Conservation (phyloP, 2,113 vertebrate genomes). For the Corythornis cristatus region DNA sequence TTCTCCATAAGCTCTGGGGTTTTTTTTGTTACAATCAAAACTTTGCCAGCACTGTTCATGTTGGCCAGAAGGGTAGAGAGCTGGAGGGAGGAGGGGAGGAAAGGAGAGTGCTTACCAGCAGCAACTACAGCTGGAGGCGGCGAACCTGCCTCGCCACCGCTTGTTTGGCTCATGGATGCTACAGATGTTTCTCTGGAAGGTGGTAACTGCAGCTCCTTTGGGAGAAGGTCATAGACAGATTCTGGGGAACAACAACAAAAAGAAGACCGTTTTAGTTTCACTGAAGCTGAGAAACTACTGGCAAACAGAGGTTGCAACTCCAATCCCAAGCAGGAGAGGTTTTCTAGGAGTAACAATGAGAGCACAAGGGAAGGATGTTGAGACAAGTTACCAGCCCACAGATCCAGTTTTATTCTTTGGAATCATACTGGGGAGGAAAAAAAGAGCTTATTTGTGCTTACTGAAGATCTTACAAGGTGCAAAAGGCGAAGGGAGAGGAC, state of each 20-base stretch:
- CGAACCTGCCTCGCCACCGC: conserved; percentile 92
- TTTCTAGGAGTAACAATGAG: not conserved
- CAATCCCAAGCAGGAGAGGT: not conserved
- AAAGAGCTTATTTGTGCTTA: not conserved
- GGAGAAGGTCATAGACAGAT: conserved; percentile 97
- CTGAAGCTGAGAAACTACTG: not conserved
- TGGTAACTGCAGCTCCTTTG: conserved; percentile 92
- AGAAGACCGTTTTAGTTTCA: too few species aligned
- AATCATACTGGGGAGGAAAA: not conserved
- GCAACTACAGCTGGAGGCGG: conserved; percentile 88
- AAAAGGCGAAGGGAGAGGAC: not conserved
- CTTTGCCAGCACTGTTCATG: conserved; percentile 85
- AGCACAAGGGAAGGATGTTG: not conserved
- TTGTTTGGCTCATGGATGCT: conserved; percentile 97
- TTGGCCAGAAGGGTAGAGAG: conserved; percentile 59
- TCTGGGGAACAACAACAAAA: conserved; percentile 71
- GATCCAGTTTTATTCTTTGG: not conserved
- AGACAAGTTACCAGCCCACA: not conserved
- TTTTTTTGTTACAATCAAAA: conserved; percentile 26
- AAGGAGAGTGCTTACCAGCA: conserved; percentile 88
- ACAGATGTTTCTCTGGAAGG: conserved; percentile 83
- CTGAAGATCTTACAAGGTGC: not conserved
- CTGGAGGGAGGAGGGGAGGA: conserved; percentile 12
- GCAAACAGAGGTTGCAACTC: not conserved
- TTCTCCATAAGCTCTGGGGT: not conserved